phyloP scores from a whole-genome alignment of 2,888 invertebrate genomes.

The Phyllotreta striolata region DNA sequence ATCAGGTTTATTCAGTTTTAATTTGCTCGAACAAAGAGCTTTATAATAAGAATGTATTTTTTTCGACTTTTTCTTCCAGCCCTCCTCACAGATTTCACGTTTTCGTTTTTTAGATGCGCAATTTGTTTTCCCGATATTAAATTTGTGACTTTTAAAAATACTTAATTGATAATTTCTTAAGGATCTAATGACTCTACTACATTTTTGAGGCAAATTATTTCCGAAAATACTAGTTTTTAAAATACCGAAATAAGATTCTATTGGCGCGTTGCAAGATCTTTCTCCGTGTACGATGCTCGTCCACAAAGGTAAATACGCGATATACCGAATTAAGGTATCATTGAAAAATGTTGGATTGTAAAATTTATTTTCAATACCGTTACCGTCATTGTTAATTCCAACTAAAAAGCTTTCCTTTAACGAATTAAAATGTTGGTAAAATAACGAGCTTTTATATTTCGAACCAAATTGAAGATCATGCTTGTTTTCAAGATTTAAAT shows the following conservation, averaged over 20 bases:
- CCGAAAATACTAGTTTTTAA: slow-evolving; percentile 16
- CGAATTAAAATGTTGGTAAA: too few species aligned
- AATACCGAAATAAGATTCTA: slow-evolving; percentile 21
- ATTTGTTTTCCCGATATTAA: slow-evolving; percentile 19
- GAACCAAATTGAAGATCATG: too few species aligned
- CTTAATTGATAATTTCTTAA: slow-evolving; percentile 12
- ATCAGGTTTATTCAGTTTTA: too few species aligned
- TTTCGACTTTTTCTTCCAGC: slow-evolving; percentile 20
- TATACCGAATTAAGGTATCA: slow-evolving; percentile 14
- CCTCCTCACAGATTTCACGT: slow-evolving; percentile 6
- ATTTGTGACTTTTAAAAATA: slow-evolving; percentile 8
- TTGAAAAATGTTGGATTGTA: slow-evolving; percentile 24
- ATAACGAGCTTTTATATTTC: too few species aligned
- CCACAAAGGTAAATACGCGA: slow-evolving; percentile 26
- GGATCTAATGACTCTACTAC: slow-evolving; percentile 19
- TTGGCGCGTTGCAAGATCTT: slow-evolving; percentile 25
- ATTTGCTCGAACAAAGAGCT: too few species aligned
- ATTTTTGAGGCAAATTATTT: slow-evolving; percentile 12
- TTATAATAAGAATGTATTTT: too few species aligned
- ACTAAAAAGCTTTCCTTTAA: too few species aligned
- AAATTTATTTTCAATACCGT: slow-evolving; percentile 7
- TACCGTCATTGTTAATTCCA: too few species aligned
- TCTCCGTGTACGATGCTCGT: slow-evolving; percentile 13
- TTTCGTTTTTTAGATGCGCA: slow-evolving; percentile 4
- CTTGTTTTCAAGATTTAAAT: too few species aligned